These are phyloP conservation scores for Tenebrio molitor DNA, from an alignment of 1,140 invertebrate genomes.

Conservation along the genomic window DNA sequence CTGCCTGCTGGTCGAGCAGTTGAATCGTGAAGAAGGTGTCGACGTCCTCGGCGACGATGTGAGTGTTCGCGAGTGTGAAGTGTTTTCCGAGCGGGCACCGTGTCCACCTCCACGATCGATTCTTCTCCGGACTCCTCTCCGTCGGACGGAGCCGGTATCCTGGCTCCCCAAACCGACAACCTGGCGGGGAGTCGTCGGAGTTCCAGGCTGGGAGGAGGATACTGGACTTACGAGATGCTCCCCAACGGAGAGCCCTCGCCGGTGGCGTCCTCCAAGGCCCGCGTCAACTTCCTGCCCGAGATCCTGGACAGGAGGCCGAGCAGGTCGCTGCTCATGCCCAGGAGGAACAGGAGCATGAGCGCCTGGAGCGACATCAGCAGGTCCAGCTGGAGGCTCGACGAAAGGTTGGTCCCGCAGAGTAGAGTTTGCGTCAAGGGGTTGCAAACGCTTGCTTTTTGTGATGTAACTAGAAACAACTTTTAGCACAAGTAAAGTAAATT, in stretches of 20 bases:
- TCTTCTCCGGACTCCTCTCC: constrained; percentile 2
- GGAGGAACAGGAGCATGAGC: constrained; percentile 82
- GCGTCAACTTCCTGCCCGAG: constrained; percentile 81
- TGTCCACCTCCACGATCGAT: constrained; percentile 34
- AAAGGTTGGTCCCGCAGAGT: constrained; percentile 78
- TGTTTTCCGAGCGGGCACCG: neutral
- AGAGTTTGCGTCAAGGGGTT: no score
- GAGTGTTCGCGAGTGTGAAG: constrained; percentile 9
- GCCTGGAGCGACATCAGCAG: constrained; percentile 87
- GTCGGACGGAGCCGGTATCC: constrained; percentile 50
- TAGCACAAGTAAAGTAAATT: no score
- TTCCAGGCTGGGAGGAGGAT: constrained; percentile 58
- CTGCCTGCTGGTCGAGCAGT: no score
- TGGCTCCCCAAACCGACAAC: constrained; percentile 55
- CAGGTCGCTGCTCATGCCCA: constrained; percentile 68
- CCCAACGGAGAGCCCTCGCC: constrained; percentile 67
- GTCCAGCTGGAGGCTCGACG: constrained; percentile 84
- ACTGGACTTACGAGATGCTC: constrained; percentile 72
- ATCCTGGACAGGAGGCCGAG: constrained; percentile 73
- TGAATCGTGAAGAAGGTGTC: no score
- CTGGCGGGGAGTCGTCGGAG: constrained; percentile 56
- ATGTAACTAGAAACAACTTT: no score
- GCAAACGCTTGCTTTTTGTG: no score
- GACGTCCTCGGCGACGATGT: neutral
- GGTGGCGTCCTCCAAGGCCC: constrained; percentile 64